phyloP scores from a whole-genome alignment of 2,888 invertebrate genomes.

The Mesodorylaimus sp. region DNA sequence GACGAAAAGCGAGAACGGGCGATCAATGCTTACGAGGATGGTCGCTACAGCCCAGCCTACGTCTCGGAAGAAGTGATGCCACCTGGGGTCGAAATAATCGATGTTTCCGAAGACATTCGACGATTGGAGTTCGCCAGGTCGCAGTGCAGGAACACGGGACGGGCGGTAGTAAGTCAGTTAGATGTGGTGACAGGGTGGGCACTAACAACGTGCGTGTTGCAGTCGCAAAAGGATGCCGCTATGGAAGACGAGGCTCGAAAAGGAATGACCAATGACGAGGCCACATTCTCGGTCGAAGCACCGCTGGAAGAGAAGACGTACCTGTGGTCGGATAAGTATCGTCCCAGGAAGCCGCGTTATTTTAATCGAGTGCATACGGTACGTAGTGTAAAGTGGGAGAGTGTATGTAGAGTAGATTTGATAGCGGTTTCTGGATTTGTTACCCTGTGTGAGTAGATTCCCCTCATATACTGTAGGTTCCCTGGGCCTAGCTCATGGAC shows the following conservation, averaged over 20 bases:
- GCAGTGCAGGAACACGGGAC: slow-evolving; percentile 45
- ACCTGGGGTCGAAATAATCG: slow-evolving; percentile 51
- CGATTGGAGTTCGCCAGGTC: slow-evolving; percentile 53
- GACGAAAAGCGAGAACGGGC: slow-evolving; percentile 17
- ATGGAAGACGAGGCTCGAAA: slow-evolving; percentile 62
- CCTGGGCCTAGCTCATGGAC: no score
- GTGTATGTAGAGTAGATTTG: no score
- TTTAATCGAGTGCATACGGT: slow-evolving; percentile 57
- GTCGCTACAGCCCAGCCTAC: slow-evolving; percentile 57
- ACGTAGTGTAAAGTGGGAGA: no score
- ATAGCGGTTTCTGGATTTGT: no score
- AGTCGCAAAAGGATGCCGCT: slow-evolving; percentile 38
- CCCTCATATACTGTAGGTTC: no score
- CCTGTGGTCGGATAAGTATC: slow-evolving; percentile 91
- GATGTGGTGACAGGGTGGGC: no score
- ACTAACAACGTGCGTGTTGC: no score
- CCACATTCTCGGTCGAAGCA: slow-evolving; percentile 48
- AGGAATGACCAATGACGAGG: slow-evolving; percentile 68
- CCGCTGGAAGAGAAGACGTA: slow-evolving; percentile 65
- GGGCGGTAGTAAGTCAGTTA: slow-evolving; percentile 38
- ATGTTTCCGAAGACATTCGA: slow-evolving; percentile 54
- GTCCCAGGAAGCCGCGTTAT: slow-evolving; percentile 89
- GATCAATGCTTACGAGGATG: slow-evolving; percentile 39
- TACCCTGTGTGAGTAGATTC: no score
- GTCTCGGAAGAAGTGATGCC: slow-evolving; percentile 19